These are phyloP conservation scores for Epizoanthus rinbou DNA, from an alignment of 92 coral and sea anemone species.

Conservation along the genomic window DNA sequence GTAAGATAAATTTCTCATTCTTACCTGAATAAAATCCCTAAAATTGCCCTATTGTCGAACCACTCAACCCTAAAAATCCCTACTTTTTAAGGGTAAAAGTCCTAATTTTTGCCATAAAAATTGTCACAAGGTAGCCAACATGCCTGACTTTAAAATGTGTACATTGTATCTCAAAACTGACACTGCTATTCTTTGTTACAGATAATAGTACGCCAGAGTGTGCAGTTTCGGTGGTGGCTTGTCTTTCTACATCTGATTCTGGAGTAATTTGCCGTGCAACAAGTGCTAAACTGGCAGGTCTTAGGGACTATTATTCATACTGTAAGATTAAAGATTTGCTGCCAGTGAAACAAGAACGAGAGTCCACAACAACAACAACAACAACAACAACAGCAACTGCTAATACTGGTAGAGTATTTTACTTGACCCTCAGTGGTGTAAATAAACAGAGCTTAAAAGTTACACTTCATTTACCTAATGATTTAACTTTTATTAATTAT, in stretches of 20 bases:
- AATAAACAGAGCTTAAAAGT: background rate
- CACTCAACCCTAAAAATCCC: no score
- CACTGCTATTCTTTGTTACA: background rate
- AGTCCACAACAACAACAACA: background rate
- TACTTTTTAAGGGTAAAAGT: no score
- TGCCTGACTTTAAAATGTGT: no score
- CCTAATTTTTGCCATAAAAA: no score
- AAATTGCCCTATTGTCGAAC: no score
- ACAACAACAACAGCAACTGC: no score
- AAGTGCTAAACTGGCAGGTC: constrained; percentile 24
- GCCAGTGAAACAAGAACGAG: constrained; percentile 1
- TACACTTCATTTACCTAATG: background rate
- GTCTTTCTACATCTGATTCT: constrained; percentile 21
- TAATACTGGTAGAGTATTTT: constrained; percentile 5
- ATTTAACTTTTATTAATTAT: no score
- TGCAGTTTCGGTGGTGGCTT: constrained; percentile 20
- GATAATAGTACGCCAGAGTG: constrained; percentile 7
- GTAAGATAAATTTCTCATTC: no score
- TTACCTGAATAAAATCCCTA: no score
- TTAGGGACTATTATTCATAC: constrained; percentile 6
- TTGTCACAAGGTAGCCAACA: no score
- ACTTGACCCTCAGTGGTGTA: no score
- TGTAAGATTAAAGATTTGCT: background rate
- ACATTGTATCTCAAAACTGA: no score
- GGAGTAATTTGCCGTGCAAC: constrained; percentile 25